Percentiles rank a stretch among this genome's conserved stretches.
phyloP scores from a whole-genome alignment of 2,888 invertebrate species.

The Leucoma salicis region DNA sequence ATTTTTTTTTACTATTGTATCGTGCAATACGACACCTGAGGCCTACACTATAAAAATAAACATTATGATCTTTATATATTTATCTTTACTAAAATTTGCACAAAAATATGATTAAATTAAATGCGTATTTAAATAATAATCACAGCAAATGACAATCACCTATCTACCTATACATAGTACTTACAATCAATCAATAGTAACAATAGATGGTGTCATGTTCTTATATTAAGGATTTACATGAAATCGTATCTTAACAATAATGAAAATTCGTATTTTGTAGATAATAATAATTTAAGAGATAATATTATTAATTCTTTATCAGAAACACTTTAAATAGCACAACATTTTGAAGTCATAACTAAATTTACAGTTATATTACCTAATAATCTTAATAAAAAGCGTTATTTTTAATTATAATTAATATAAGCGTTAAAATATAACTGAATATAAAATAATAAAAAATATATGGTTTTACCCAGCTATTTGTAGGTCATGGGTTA shows the following conservation, averaged over 20 bases:
- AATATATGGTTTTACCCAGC: too few relatives aligned
- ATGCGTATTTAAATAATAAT: slow-evolving; percentile 48
- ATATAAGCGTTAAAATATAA: too few relatives aligned
- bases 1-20: too few relatives aligned
- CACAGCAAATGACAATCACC: slow-evolving; percentile 64
- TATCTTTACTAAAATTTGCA: slow-evolving; percentile 34
- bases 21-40: slow-evolving; percentile 62
- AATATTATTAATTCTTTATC: slow-evolving; percentile 21
- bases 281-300: slow-evolving; percentile 35
- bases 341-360: too few relatives aligned
- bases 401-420: too few relatives aligned
- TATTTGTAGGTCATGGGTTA: too few relatives aligned
- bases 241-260: slow-evolving; percentile 23
- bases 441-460: too few relatives aligned
- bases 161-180: slow-evolving; percentile 46
- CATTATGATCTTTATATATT: slow-evolving; percentile 39
- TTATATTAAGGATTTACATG: slow-evolving; percentile 36
- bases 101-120: slow-evolving; percentile 31
- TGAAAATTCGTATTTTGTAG: slow-evolving; percentile 54
- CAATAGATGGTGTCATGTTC: slow-evolving; percentile 52
- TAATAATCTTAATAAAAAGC: too few relatives aligned
- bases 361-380: too few relatives aligned
- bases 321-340: too few relatives aligned
- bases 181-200: slow-evolving; percentile 43
- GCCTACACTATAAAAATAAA: slow-evolving; percentile 68